phyloP scores from a whole-genome alignment of 2,888 invertebrate species.

The Alviniconcha strummeri region DNA sequence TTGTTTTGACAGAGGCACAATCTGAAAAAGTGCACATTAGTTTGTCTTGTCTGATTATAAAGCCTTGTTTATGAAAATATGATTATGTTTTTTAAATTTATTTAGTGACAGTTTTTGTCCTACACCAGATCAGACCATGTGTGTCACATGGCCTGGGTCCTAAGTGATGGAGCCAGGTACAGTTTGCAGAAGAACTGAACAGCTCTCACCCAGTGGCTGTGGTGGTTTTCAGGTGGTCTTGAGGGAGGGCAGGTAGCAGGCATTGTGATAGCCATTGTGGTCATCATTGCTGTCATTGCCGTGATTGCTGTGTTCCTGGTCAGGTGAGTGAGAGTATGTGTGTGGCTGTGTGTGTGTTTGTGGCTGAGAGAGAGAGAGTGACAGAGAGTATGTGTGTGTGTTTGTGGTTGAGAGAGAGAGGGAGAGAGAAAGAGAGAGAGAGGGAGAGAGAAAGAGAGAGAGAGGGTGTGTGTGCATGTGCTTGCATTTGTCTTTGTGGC shows the following conservation, averaged over 20 bases:
- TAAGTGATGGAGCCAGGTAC: no score
- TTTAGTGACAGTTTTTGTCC: no score
- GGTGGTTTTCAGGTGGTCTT: not conserved
- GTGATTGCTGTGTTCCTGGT: not conserved
- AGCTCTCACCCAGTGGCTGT: no score
- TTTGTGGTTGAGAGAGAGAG: not conserved
- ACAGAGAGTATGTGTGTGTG: not conserved
- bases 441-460: not conserved
- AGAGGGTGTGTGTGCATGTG: not conserved
- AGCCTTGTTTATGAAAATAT: no score
- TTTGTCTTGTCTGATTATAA: no score
- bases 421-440: not conserved
- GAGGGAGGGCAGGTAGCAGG: constrained; percentile 14
- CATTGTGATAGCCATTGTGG: constrained; percentile 1
- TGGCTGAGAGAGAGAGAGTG: not conserved
- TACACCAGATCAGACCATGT: no score
- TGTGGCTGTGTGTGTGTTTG: not conserved
- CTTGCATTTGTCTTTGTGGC: not conserved
- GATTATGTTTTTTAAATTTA: no score
- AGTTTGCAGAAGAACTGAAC: no score
- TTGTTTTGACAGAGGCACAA: no score
- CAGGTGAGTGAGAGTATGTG: not conserved
- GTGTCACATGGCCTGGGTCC: no score
- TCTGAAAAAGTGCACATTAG: no score
- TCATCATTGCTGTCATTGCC: not conserved